Base-by-base conservation (phyloP, 2,113 vertebrate genomes). In the Vicugna pacos region DNA sequence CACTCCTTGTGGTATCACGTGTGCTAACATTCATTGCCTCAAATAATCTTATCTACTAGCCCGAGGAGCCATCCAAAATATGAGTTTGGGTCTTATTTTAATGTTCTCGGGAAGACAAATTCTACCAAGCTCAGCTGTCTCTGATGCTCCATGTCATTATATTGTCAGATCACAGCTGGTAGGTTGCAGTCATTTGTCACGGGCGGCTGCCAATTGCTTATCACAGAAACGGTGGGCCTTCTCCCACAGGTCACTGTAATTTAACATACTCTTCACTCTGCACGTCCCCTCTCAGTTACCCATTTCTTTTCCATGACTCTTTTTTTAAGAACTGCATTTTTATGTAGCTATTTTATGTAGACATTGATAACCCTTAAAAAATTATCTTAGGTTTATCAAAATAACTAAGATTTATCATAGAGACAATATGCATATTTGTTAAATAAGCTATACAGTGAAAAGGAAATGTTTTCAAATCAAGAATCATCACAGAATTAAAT, bases 151-250 rank as follows among this genome's bases (percentile, higher is more conserved):
- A 11, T 75, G 95, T 97, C 89, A 92, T 50, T 79, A 95, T 96
- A 75, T 89, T 97, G 94, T 97, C 97, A 96, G 96, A 85, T 95
- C 97, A 97, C 96, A 98, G 97, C 98, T 98, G 98, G 97, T 94
- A 95, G 88, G 5, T 24, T 89, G 94, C 89, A 81, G 19, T 96
- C 96, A 96, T 98, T 98, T 98, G 95, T 80, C 96, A 97, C 0
- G 87, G 81, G 76, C 85, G 97, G 89, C 97, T 83, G 72, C 79
- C 50, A 72, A 87, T 95, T 97, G 97, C 95, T 97, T 91, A 83
- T 86, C 80, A 75, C 83, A 52, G 32, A 91, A 92, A 82, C n/a
- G 42, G 13, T 4, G 32, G 56, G 11, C 12, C 76, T 65, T 97
- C 85, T 79, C 80, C 79, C 75, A 15, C n/a, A 79, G 35, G 7